Base-by-base conservation (phyloP, 2,113 vertebrate genomes). In the Lutjanus erythropterus region DNA sequence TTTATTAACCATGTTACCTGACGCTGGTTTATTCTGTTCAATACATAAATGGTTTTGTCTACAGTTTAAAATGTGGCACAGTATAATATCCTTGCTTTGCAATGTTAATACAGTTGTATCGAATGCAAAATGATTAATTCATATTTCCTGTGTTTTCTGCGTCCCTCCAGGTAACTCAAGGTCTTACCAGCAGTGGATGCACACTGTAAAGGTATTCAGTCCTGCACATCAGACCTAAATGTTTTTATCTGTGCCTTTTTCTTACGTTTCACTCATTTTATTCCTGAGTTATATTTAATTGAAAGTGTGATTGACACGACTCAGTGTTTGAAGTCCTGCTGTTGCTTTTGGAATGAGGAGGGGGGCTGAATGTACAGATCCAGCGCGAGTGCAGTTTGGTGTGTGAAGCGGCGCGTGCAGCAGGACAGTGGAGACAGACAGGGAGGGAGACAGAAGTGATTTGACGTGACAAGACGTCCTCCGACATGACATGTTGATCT, bases 151-250 rank as follows among this genome's bases (percentile, higher is more conserved):
- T 55, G 14, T 41, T 65, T 80, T 74, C 27, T 71, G 4, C 50
- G 18, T 81, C 71, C 68, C 94, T 90, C 35, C 91, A 99, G 98
- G 97, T 92, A 98, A 96, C 88, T 93, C 96, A 2, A 95, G 95
- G 82, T 96, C 97, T 18, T 98, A 99, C 52, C 97, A 99, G 74
- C 97, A 99, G 2, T 99, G 97, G 98, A 95, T 98, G 87, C 93
- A 97, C 66, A 97, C 96, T 47, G 97, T 99, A 72, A 99, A 99
- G 97, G 98, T 99, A 97, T 91, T 70, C 37, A 72, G 33, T 62
- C n/a, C 33, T 71, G 19, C 44, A n/a, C 53, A 23, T 81, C 60
- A n/a, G 59, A 77, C 65, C 64, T 75, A 58, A 58, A 66, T 52
- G 62, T 78, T 83, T 82, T 75, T 74, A 75, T 78, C 66, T 44